phyloP scores from a whole-genome alignment of 2,888 invertebrate genomes.

The Anaspis maculata region DNA sequence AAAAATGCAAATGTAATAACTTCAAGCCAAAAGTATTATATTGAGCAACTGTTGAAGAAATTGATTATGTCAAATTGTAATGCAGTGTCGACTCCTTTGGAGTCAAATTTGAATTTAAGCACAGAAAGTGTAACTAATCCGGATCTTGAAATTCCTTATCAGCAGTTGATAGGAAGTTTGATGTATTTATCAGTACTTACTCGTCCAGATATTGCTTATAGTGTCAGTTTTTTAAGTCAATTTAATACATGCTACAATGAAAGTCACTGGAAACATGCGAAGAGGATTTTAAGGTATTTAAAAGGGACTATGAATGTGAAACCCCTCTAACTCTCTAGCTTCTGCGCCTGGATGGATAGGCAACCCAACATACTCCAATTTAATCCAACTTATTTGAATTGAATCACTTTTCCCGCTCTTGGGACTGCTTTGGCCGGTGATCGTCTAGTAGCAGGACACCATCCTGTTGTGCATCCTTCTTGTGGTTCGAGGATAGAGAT shows the following conservation, averaged over 20 bases:
- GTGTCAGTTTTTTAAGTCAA: conserved; percentile 12
- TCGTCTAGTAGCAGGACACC: no score
- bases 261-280: conserved; percentile 12
- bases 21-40: conserved; percentile 15
- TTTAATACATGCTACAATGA: conserved; percentile 11
- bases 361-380: no score
- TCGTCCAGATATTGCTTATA: conserved; percentile 14
- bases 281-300: conserved; percentile 13
- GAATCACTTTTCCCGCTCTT: no score
- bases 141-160: conserved; percentile 8
- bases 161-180: conserved; percentile 13
- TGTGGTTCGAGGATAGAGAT: no score
- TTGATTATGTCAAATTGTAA: conserved; percentile 8
- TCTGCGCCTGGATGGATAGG: no score
- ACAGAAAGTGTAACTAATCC: background rate
- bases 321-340: no score
- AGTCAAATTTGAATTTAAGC: conserved; percentile 6
- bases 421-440: no score
- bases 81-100: conserved; percentile 13
- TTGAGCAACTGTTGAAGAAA: conserved; percentile 9
- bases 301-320: conserved; percentile 13
- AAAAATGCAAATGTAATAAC: conserved; percentile 5
- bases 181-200: conserved; percentile 15
- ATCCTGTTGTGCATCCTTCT: no score
- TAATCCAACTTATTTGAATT: no score